Percentiles rank a stretch among this genome's conserved stretches.
phyloP scores from a whole-genome alignment of 2,113 vertebrate genomes.

The Astur gentilis region DNA sequence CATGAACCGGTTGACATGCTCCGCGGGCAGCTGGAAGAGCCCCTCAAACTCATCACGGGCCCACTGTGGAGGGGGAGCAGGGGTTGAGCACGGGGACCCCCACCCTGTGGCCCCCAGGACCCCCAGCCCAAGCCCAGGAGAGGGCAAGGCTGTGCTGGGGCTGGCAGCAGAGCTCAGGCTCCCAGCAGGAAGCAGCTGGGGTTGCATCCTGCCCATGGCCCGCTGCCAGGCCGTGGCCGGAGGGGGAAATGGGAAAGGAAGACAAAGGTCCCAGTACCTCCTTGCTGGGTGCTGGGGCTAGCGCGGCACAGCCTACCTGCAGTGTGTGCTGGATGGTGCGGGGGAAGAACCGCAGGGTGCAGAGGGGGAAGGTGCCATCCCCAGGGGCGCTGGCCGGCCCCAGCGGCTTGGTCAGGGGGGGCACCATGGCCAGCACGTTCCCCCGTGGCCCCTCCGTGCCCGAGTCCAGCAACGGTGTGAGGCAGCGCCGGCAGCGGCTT shows the following conservation, averaged over 20 bases:
- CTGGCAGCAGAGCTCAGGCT: neutral
- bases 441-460: slow-evolving; percentile 81
- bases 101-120: accelerated
- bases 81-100: neutral
- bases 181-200: slow-evolving; percentile 46
- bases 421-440: slow-evolving; percentile 76
- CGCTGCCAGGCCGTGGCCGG: accelerated
- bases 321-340: slow-evolving; percentile 81
- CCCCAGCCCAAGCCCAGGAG: neutral
- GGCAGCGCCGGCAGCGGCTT: slow-evolving; percentile 70
- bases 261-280: neutral
- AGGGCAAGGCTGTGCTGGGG: neutral
- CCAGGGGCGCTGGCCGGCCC: neutral
- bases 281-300: accelerated
- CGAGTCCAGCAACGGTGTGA: slow-evolving; percentile 81
- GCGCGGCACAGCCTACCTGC: slow-evolving; percentile 67
- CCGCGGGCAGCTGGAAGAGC: slow-evolving; percentile 50
- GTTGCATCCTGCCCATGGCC: neutral
- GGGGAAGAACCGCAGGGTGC: slow-evolving; percentile 85
- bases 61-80: neutral
- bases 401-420: slow-evolving; percentile 75
- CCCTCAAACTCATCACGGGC: slow-evolving; percentile 60
- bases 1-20: slow-evolving; percentile 39
- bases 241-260: neutral
- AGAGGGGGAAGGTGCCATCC: slow-evolving; percentile 68